Percentiles rank a stretch among this genome's conserved stretches.
Conservation (phyloP, 2,113 vertebrate species). For the Mus musculus region DNA sequence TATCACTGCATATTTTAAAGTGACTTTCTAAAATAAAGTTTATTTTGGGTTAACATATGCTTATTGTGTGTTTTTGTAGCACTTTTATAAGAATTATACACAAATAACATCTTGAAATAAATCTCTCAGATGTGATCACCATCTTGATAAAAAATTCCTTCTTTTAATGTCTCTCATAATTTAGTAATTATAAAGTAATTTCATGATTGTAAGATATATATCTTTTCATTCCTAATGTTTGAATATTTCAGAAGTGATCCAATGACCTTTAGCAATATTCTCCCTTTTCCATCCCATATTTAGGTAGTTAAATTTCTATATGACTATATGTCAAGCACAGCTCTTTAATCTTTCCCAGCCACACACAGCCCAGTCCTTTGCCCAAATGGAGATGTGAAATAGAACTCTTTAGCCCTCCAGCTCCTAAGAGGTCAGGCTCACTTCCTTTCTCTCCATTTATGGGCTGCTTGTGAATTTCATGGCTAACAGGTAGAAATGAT, state of each 20-base stretch:
- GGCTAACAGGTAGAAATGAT: background rate
- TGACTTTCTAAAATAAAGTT: constrained; percentile 84
- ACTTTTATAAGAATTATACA: constrained; percentile 68
- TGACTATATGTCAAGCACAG: background rate
- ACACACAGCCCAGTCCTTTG: background rate
- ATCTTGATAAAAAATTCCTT: constrained; percentile 81
- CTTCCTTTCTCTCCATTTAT: background rate
- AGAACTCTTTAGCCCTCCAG: background rate
- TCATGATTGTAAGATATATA: background rate
- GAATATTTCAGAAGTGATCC: background rate
- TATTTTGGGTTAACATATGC: constrained; percentile 79
- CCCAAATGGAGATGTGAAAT: background rate
- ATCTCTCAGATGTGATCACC: constrained; percentile 81
- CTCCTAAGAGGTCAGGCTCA: background rate
- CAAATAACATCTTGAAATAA: constrained; percentile 85
- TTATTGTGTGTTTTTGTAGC: constrained; percentile 66
- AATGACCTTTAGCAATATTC: background rate
- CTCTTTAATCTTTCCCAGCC: background rate
- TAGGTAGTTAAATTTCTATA: background rate
- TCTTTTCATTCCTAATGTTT: background rate
- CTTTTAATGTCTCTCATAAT: constrained; percentile 36
- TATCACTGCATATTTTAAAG: constrained; percentile 83
- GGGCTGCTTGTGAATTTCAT: background rate
- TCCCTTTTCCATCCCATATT: background rate
- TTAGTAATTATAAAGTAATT: constrained; percentile 31